Evolutionary conservation across 2,113 vertebrate species (phyloP).

Genomic region (Pluvianellus socialis): DNA sequence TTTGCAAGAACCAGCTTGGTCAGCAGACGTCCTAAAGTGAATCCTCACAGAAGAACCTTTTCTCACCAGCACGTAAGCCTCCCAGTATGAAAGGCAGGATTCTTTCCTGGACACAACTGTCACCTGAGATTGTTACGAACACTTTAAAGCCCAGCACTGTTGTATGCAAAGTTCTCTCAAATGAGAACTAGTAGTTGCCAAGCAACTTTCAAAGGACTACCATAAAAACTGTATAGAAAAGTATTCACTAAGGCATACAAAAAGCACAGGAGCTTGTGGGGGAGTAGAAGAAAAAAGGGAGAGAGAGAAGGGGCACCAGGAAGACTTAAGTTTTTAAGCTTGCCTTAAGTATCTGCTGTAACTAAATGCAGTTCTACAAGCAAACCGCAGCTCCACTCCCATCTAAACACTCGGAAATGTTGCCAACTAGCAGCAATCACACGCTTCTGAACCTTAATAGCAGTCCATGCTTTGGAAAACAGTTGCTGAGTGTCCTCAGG

Average conservation of each 20-base stretch:
- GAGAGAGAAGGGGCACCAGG: neutral
- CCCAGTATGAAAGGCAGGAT: neutral
- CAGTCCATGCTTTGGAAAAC: neutral
- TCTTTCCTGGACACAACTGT: neutral
- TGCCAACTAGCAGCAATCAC: neutral
- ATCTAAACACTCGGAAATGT: neutral
- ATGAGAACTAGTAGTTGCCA: neutral
- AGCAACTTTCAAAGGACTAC: neutral
- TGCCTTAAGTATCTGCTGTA: neutral
- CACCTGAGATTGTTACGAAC: neutral
- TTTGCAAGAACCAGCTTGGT: neutral
- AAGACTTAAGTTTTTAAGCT: neutral
- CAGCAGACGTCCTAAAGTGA: neutral
- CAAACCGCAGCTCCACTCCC: neutral
- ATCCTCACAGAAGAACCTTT: neutral
- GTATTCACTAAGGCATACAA: neutral
- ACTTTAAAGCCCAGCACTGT: neutral
- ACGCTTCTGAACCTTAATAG: neutral
- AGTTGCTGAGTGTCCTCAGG: neutral
- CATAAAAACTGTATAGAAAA: neutral
- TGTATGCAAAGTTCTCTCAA: neutral
- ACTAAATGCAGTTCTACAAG: neutral
- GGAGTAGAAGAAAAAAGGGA: neutral
- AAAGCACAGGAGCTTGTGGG: neutral
- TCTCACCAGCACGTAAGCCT: neutral